Base-by-base conservation (phyloP, 2,113 vertebrate species). In the Pipa parva region DNA sequence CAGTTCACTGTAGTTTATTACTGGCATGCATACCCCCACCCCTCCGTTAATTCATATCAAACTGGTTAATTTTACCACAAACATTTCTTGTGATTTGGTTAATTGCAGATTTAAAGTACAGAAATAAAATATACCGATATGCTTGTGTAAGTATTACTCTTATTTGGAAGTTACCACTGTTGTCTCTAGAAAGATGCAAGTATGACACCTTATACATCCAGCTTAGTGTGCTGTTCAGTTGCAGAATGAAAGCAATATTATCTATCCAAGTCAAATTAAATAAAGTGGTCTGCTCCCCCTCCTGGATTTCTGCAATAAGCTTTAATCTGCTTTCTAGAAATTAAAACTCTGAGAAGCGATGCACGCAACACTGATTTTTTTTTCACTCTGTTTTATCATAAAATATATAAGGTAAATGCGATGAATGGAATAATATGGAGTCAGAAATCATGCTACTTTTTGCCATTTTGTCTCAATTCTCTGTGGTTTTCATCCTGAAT, bases 331-430 rank as follows among this genome's bases (percentile, higher is more conserved):
- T 54, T 61, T 45, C 49, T 61, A 8, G 22, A 45, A 70, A 61
- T 54, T 61, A 61, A 54, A 54, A 61, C 66, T 54, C 33, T 7
- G 51, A 50, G 48, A 46, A 61, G 66, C 18, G 48, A 61, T 52
- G 57, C 46, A 45, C 31, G 57, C 33, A 52, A 61, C 45, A 27
- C 45, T 61, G 65, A 50, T 37, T 51, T 51, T 37, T 51, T 51
- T 45, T 36, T 68, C 56, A 39, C 65, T 56, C 65, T 29, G 46
- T 31, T 37, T 56, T 33, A 59, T 68, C 28, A 59, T 22, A 59
- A 59, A 67, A 29, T 59, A 68, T 68, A 26, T 61, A 70, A 70
- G 60, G 57, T 58, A 60, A 70, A 70, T 70, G 33, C 61, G 46
- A 50, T 70, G 55, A 56, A 50, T 52, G 31, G n/a, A 46, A 60